Evolutionary conservation across 2,888 invertebrate genomes (phyloP).

Genomic region (Plagodis pulveraria): DNA sequence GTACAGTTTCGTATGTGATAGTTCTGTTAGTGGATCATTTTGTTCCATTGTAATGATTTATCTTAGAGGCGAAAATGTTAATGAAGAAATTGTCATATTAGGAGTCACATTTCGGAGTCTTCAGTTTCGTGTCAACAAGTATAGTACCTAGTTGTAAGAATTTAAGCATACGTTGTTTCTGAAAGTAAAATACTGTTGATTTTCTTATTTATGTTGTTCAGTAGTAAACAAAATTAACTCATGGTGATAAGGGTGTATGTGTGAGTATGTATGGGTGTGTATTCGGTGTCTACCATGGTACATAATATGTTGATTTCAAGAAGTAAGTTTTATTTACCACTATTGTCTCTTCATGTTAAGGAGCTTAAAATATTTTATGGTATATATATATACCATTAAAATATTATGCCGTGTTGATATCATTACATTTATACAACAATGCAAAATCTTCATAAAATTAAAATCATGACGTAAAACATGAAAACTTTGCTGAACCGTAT

Average conservation of each 20-base stretch:
- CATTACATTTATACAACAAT: too few relatives aligned
- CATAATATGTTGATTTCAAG: too few relatives aligned
- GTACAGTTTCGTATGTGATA: not conserved
- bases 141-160: not conserved
- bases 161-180: constrained; percentile 2
- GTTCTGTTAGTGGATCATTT: not conserved
- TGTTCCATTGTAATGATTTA: constrained; percentile 11
- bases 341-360: too few relatives aligned
- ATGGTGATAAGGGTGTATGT: too few relatives aligned
- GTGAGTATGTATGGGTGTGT: too few relatives aligned
- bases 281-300: too few relatives aligned
- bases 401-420: not conserved
- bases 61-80: not conserved
- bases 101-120: constrained; percentile 2
- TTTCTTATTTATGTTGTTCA: too few relatives aligned
- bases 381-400: too few relatives aligned
- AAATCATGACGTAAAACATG: constrained; percentile 11
- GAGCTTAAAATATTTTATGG: too few relatives aligned
- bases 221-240: too few relatives aligned
- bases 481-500: constrained; percentile 6
- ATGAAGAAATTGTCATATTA: not conserved
- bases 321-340: too few relatives aligned
- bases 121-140: constrained; percentile 2
- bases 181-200: not conserved
- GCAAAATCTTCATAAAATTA: constrained; percentile 4